Percentiles rank a stretch among this genome's conserved stretches.
phyloP scores from a whole-genome alignment of 1,140 invertebrate species.

The Drosophila lacteicornis region DNA sequence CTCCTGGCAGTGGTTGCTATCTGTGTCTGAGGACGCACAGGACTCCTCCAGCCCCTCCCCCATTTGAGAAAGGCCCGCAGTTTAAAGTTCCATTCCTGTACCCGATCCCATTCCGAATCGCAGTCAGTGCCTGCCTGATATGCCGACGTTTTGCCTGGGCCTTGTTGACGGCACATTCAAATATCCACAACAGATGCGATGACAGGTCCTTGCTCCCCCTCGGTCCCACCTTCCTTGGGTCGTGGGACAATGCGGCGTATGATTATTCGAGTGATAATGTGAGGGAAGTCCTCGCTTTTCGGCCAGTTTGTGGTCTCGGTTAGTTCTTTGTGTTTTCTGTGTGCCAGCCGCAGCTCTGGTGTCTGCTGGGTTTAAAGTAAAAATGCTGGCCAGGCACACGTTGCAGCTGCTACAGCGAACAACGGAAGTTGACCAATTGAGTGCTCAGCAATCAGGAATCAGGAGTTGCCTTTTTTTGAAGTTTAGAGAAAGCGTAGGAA shows the following conservation, averaged over 20 bases:
- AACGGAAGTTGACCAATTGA: slow-evolving; percentile 58
- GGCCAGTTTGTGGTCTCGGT: slow-evolving; percentile 52
- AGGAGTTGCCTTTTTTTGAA: neutral
- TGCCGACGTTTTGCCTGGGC: slow-evolving; percentile 40
- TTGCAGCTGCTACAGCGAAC: slow-evolving; percentile 8
- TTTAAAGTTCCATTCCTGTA: slow-evolving; percentile 36
- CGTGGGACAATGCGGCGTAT: slow-evolving; percentile 73
- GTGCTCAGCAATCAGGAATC: slow-evolving; percentile 56
- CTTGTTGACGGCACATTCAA: slow-evolving; percentile 59
- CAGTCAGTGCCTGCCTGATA: slow-evolving; percentile 32
- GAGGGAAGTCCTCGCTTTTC: slow-evolving; percentile 41
- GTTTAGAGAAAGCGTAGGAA: neutral
- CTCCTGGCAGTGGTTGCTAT: slow-evolving; percentile 48
- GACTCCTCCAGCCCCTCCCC: neutral
- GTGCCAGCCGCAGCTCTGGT: slow-evolving; percentile 16
- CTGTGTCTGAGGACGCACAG: slow-evolving; percentile 38
- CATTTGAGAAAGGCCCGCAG: slow-evolving; percentile 40
- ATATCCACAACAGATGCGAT: slow-evolving; percentile 53
- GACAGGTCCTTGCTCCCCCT: slow-evolving; percentile 1
- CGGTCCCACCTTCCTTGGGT: neutral
- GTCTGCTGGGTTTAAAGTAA: slow-evolving; percentile 43
- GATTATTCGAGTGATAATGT: slow-evolving; percentile 74
- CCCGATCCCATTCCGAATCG: neutral
- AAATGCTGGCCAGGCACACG: slow-evolving; percentile 31
- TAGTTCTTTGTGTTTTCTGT: slow-evolving; percentile 29